phyloP scores from a whole-genome alignment of 2,113 vertebrate species.

The Scophthalmus maximus region DNA sequence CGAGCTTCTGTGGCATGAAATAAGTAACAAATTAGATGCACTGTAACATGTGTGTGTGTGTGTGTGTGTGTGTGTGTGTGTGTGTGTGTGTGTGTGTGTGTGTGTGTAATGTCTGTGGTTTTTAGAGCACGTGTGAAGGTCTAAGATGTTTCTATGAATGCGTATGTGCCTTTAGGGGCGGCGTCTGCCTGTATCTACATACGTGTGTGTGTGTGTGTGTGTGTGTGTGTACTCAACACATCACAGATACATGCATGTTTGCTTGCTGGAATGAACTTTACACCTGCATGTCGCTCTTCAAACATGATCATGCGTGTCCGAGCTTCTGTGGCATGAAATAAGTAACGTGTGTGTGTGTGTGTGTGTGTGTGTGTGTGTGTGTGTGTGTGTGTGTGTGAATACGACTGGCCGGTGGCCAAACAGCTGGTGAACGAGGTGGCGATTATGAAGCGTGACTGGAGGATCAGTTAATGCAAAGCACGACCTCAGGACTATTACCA shows the following conservation, averaged over 20 bases:
- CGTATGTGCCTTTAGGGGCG: neutral
- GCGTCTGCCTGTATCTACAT: neutral
- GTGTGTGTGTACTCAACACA: neutral
- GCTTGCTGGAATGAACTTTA: conserved; percentile 41
- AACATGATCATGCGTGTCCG: conserved; percentile 14
- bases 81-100: too few relatives aligned
- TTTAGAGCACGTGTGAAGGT: neutral
- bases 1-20: conserved; percentile 8
- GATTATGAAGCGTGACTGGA: neutral
- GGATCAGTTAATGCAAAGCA: neutral
- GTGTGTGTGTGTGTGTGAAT: too few relatives aligned
- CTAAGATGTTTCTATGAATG: neutral
- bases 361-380: neutral
- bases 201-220: neutral
- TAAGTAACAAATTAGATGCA: too few relatives aligned
- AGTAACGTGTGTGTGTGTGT: too few relatives aligned
- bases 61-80: too few relatives aligned
- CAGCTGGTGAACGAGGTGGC: neutral
- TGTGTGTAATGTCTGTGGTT: conserved; percentile 12
- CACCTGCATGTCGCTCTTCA: conserved; percentile 19
- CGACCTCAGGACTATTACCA: neutral
- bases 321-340: conserved; percentile 16
- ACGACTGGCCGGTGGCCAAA: neutral
- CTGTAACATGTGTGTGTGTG: too few relatives aligned
- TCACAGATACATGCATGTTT: conserved; percentile 23